Evolutionary conservation across 2,797 vertebrate species (phyloP).

Genomic region (Gadopsis marmoratus): DNA sequence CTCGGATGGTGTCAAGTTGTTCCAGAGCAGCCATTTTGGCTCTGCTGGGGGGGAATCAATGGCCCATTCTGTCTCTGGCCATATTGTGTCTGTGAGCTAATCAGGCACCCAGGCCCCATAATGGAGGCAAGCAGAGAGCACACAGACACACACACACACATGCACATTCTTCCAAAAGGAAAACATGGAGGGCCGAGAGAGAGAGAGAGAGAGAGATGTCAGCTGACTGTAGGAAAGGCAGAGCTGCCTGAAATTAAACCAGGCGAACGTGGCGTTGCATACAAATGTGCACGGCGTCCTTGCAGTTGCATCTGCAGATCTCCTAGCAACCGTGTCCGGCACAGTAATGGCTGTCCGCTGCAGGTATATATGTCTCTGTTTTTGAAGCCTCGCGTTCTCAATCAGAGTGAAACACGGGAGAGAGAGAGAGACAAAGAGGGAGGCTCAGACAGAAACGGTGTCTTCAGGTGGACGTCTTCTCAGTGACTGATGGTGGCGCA

Average conservation of each 20-base stretch:
- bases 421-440: background rate
- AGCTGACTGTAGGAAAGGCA: slow-evolving; percentile 29
- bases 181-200: background rate
- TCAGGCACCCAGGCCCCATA: slow-evolving; percentile 61
- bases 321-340: slow-evolving; percentile 57
- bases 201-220: slow-evolving; percentile 2
- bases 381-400: background rate
- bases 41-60: slow-evolving; percentile 57
- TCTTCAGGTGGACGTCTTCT: slow-evolving; percentile 1
- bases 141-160: background rate
- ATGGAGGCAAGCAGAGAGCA: slow-evolving; percentile 16
- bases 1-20: slow-evolving; percentile 59
- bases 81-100: slow-evolving; percentile 69
- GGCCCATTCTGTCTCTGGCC: slow-evolving; percentile 55
- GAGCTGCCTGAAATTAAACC: slow-evolving; percentile 31
- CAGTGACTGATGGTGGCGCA: background rate
- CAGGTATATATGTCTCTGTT: slow-evolving; percentile 6
- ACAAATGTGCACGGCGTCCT: slow-evolving; percentile 19
- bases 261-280: slow-evolving; percentile 21
- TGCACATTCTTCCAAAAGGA: background rate
- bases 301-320: slow-evolving; percentile 33
- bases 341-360: slow-evolving; percentile 5
- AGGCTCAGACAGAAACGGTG: background rate
- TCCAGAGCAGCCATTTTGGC: slow-evolving; percentile 66
- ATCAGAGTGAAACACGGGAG: background rate